A percentile compares a stretch with the other conserved stretches of the same genome.
phyloP scores from a whole-genome alignment of 2,888 invertebrate genomes.

The Thelaira solivaga region DNA sequence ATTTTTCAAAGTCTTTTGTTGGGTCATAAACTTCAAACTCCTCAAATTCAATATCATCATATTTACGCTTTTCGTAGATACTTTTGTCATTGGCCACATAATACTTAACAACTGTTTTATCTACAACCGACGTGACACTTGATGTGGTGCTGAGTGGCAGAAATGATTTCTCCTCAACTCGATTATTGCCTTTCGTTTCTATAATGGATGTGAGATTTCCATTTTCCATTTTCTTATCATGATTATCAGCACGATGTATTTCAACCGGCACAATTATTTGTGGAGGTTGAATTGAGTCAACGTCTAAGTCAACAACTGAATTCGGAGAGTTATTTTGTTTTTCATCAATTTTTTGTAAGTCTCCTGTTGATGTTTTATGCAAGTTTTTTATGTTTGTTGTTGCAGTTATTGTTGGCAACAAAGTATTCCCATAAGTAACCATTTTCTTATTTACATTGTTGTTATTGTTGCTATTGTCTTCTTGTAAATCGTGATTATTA shows the following conservation, averaged over 20 bases:
- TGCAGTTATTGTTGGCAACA: slow-evolving; percentile 47
- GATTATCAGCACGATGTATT: slow-evolving; percentile 65
- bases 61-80: slow-evolving; percentile 81
- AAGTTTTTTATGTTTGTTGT: slow-evolving; percentile 21
- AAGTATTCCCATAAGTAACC: slow-evolving; percentile 43
- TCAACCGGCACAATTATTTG: slow-evolving; percentile 72
- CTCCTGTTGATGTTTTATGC: slow-evolving; percentile 27
- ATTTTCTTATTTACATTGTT: slow-evolving; percentile 11
- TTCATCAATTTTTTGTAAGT: slow-evolving; percentile 28
- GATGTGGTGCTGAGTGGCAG: slow-evolving; percentile 69
- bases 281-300: slow-evolving; percentile 10
- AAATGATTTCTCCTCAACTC: slow-evolving; percentile 54
- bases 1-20: slow-evolving; percentile 69
- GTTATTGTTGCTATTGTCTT: background rate
- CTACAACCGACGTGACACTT: slow-evolving; percentile 67
- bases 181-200: slow-evolving; percentile 34
- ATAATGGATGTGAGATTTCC: background rate
- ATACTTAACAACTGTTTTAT: slow-evolving; percentile 80
- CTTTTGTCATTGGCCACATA: slow-evolving; percentile 82
- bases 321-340: slow-evolving; percentile 12
- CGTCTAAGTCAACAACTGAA: background rate
- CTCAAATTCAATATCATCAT: slow-evolving; percentile 91
- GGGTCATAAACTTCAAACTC: slow-evolving; percentile 84
- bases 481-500: background rate
- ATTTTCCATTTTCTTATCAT: background rate